These are phyloP conservation scores for Aldabrachelys gigantea DNA, from an alignment of 2,113 vertebrate species.

Conservation along the genomic window DNA sequence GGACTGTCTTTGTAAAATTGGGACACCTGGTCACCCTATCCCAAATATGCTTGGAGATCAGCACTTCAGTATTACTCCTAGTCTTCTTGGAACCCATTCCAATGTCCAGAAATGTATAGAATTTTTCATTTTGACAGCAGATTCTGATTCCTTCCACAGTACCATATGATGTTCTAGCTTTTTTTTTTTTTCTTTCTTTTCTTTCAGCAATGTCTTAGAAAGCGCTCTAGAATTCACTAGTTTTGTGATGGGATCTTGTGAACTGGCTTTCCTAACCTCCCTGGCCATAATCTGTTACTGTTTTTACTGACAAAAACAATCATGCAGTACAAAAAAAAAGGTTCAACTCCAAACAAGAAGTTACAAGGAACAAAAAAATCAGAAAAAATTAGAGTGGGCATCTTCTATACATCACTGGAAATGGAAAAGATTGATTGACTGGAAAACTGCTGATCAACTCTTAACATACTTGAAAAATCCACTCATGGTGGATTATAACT, in stretches of 20 bases:
- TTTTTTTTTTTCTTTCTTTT: no score
- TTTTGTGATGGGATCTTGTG: not conserved
- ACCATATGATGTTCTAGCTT: not conserved
- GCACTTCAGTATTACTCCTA: not conserved
- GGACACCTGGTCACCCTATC: not conserved
- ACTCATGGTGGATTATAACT: not conserved
- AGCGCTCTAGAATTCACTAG: not conserved
- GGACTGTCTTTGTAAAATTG: no score
- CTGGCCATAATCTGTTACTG: not conserved
- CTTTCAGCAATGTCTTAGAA: not conserved
- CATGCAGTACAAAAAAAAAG: not conserved
- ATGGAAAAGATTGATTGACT: conserved; percentile 31
- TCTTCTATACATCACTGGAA: not conserved
- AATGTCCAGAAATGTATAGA: not conserved
- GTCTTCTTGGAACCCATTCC: not conserved
- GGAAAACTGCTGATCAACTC: conserved; percentile 1
- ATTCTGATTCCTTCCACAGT: not conserved
- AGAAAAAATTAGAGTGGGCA: conserved; percentile 22
- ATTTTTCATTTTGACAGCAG: not conserved
- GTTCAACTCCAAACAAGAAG: conserved; percentile 21
- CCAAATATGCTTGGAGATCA: not conserved
- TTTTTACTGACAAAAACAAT: not conserved
- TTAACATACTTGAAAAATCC: not conserved
- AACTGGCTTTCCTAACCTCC: not conserved
- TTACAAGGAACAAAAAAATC: conserved; percentile 24